Evolutionary conservation across 2,888 invertebrate species (phyloP).

Genomic region (Harmothoe impar): DNA sequence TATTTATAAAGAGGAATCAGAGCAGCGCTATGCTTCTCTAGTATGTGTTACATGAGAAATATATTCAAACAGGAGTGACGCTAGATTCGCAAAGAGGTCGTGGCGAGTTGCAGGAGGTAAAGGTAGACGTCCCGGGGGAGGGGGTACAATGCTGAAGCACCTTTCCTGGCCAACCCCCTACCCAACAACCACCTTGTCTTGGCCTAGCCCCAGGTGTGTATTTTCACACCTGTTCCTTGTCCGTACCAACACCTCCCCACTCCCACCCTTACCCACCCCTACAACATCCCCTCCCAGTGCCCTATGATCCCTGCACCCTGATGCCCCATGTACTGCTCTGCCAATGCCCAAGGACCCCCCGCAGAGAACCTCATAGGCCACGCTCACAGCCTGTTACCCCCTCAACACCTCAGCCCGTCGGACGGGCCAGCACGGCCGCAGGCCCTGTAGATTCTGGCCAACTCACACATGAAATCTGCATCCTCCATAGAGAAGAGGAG

Average conservation of each 20-base stretch:
- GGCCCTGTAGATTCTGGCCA: slow-evolving; percentile 15
- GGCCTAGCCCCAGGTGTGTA: slow-evolving; percentile 50
- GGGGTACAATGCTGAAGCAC: not conserved
- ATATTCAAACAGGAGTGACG: not conserved
- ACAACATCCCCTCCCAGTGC: not conserved
- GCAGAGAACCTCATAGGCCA: slow-evolving; percentile 28
- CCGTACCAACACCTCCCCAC: slow-evolving; percentile 49
- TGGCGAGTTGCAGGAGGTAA: not conserved
- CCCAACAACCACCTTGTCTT: slow-evolving; percentile 53
- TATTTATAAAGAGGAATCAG: too few relatives aligned
- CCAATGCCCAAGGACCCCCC: slow-evolving; percentile 5
- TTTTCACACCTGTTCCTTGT: slow-evolving; percentile 53
- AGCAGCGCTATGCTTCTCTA: too few relatives aligned
- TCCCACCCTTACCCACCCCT: not conserved
- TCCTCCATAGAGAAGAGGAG: not conserved
- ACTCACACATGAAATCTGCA: slow-evolving; percentile 46
- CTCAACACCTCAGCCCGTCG: slow-evolving; percentile 21
- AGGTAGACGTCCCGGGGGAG: not conserved
- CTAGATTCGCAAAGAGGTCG: not conserved
- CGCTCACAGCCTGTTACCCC: slow-evolving; percentile 50
- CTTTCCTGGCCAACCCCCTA: not conserved
- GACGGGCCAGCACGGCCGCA: not conserved
- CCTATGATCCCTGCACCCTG: slow-evolving; percentile 50
- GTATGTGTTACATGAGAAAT: not conserved
- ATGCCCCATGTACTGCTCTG: not conserved